Evolutionary conservation across 2,113 vertebrate species (phyloP).

Genomic region (Bujurquina vittata): DNA sequence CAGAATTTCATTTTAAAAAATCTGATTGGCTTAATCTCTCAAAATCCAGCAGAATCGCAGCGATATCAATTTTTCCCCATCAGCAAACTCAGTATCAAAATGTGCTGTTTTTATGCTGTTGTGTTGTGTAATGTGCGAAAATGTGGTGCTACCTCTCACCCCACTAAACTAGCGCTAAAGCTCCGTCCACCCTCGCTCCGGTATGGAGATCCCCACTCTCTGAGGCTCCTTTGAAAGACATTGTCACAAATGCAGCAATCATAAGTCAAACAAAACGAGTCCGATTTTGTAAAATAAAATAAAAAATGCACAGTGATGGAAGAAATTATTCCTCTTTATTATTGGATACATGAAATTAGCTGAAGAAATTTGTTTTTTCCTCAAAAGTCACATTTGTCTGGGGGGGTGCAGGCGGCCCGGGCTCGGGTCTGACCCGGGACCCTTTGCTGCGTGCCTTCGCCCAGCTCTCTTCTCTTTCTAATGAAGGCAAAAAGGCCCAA

Average conservation of each 20-base stretch:
- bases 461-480: too few species aligned
- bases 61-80: neutral
- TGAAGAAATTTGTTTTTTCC: neutral
- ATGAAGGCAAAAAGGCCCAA: too few species aligned
- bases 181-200: neutral
- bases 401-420: too few species aligned
- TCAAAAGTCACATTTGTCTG: neutral
- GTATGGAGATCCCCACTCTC: neutral
- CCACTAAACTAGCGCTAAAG: neutral
- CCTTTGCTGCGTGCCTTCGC: too few species aligned
- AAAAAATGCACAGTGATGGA: neutral
- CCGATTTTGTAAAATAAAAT: neutral
- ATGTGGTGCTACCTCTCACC: neutral
- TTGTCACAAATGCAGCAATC: neutral
- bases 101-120: neutral
- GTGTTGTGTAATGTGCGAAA: constrained; percentile 8
- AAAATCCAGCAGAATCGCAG: too few species aligned
- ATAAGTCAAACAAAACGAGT: neutral
- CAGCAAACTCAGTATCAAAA: neutral
- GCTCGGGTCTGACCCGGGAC: too few species aligned
- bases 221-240: constrained; percentile 9
- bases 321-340: neutral
- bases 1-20: too few species aligned
- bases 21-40: too few species aligned
- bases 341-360: neutral